A percentile compares a stretch with the other conserved stretches of the same genome.
These are phyloP conservation scores for Serranus cabrilla DNA, from an alignment of 2,797 vertebrate genomes.

Conservation along the genomic window DNA sequence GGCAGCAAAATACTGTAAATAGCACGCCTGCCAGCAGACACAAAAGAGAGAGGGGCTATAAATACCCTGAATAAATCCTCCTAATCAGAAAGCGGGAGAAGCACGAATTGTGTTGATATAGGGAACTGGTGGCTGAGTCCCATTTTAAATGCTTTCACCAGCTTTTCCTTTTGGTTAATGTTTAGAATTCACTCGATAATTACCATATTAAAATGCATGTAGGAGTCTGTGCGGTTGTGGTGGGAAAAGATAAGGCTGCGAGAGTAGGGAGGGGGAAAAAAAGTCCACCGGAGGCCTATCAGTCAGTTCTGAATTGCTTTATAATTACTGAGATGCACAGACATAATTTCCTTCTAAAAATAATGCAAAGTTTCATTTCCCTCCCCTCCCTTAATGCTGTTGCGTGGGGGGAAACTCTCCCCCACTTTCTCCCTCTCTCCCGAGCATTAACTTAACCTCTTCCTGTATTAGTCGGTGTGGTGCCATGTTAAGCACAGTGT, in stretches of 20 bases:
- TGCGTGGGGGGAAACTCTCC: slow-evolving; percentile 1
- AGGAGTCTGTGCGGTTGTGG: slow-evolving; percentile 78
- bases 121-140: slow-evolving; percentile 72
- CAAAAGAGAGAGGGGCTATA: slow-evolving; percentile 68
- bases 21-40: slow-evolving; percentile 61
- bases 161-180: slow-evolving; percentile 73
- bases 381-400: slow-evolving; percentile 35
- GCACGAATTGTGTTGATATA: slow-evolving; percentile 70
- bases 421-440: slow-evolving; percentile 21
- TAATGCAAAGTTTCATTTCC: slow-evolving; percentile 79
- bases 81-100: slow-evolving; percentile 64
- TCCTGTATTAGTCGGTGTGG: slow-evolving; percentile 61
- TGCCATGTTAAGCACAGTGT: slow-evolving; percentile 74
- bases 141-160: slow-evolving; percentile 76
- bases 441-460: slow-evolving; percentile 69
- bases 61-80: slow-evolving; percentile 76
- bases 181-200: slow-evolving; percentile 82
- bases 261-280: slow-evolving; percentile 35
- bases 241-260: slow-evolving; percentile 78
- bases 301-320: slow-evolving; percentile 78
- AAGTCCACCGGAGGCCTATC: slow-evolving; percentile 78
- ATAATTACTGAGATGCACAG: slow-evolving; percentile 82
- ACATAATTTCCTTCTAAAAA: slow-evolving; percentile 79
- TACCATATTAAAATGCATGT: slow-evolving; percentile 84
- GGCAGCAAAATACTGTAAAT: slow-evolving; percentile 72